Evolutionary conservation across 2,113 vertebrate species (phyloP), one percentile per base, ranked within the genome.

Genomic region (Meleagris gallopavo): DNA sequence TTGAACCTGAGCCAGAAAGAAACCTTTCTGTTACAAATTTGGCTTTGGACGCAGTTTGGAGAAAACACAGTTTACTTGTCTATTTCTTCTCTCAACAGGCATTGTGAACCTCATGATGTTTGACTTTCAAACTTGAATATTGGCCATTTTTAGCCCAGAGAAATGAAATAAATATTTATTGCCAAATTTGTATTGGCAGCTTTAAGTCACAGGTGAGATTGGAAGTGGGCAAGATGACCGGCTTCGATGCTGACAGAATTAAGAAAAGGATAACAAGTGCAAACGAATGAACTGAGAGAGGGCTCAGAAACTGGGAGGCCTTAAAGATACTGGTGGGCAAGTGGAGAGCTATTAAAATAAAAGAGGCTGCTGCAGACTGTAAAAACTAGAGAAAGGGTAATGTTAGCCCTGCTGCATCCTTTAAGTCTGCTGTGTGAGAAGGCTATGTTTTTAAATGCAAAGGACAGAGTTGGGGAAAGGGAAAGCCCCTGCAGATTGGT

Each of bases 101-200:
- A 24, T 87, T 94, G 45, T 90, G 5, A 75, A 21, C 65, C n/a
- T 93, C 71, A 11, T 95, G 72, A 82, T 92, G 86, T 95, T 93
- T 96, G 94, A 94, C 91, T 95, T 96, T 96, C 90, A 93, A 93
- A 95, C 87, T 95, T 96, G 89, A 90, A 66, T 95, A 83, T 95
- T 95, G 92, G 79, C 88, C 75, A 90, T 89, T 94, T 93, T 71
- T 89, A 91, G 90, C 76, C 77, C 92, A 88, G 54, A 83, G 45
- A 92, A 95, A 92, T 92, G 10, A 93, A 89, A 43, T 94, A 62
- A 61, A 11, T 90, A 73, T 71, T 85, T 94, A 86, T 88, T 95
- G 94, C 95, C 96, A 97, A 88, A 95, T 96, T 95, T 91, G n/a
- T 95, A 88, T 95, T 97, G 94, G 91, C 94, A 95, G 48, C 43